Evolutionary conservation across 2,888 invertebrate species (phyloP), one percentile per base, ranked within the genome.

Genomic region (Micoletzkya japonica): DNA sequence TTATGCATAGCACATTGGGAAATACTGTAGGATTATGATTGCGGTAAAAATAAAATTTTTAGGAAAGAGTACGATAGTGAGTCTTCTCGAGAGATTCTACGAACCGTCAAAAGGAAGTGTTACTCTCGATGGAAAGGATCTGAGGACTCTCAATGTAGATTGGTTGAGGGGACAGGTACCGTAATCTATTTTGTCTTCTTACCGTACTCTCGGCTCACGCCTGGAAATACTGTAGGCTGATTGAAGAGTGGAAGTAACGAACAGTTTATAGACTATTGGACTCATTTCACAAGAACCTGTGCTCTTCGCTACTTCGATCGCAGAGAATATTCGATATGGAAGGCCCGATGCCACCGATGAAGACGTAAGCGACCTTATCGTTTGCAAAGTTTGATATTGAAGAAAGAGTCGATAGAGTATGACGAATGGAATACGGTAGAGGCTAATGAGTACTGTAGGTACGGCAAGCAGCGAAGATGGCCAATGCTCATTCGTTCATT

Each of bases 321-420:
- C 90, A 86, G 96, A 97, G 87, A 97, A 97, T 87, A 96, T 97
- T 70, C 90, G 94, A 67, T 97, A 95, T 85, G 95, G 95, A 0
- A 81, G 85, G 52, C 88, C 89, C 1, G 85, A 86, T 66, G 90
- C 89, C 10, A 87, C 88, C 3, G 89, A 89, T 81, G 78, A 81
- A 34, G 89, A 90, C 87, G 89, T 89, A 24, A 26, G 26, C 6
- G 4, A 77, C n/a, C 54, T 10, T 54, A 17, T 24, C n/a, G 10
- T 24, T 14, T n/a, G 32, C 32, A 26, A 59, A 36, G 10, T 59
- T 26, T 36, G 14, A 17, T 36, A 26, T 24, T 56, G 10, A 56
- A 24, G 24, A 56, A 24, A 20, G 28, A n/a, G 4, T 58, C n/a
- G n/a, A n/a, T n/a, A n/a, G n/a, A n/a, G n/a, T n/a, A n/a, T 14